Evolutionary conservation across 2,797 vertebrate genomes (phyloP), one percentile per base, ranked within the genome.

Genomic region (Melanotaenia boesemani): DNA sequence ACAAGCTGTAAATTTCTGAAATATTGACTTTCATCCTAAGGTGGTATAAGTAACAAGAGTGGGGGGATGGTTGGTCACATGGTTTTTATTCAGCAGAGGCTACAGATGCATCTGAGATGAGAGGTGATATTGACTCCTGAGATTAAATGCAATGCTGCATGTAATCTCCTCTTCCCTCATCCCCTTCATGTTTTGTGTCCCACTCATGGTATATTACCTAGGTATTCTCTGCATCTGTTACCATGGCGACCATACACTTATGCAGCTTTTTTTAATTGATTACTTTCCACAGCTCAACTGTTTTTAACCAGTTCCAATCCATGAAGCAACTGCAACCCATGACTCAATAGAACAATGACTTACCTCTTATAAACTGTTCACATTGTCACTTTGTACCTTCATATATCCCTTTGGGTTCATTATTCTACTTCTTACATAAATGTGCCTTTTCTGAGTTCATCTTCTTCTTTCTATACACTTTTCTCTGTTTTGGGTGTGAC

Each of bases 351-450:
- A 54, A 54, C 50, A 54, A 24, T 13, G 22, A 54, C 22, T 26
- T 54, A 24, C 11, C 50, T 11, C 4, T 54, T n/a, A 54, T 54
- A 24, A 26, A 24, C n/a, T 12, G 20, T 52, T 22, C n/a, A 50
- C 48, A n/a, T 52, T 11, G n/a, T 12, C 10, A 24, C 9, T 54
- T 54, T 54, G 50, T 24, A 11, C 22, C 11, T 26, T 54, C 24
- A 11, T 54, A 24, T 11, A 22, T 22, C 48, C 9, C n/a, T 52
- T 13, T 62, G 13, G 13, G 70, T 65, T 82, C 50, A 82, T 88
- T 78, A 82, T 37, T 75, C 22, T 69, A 74, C 80, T 66, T 76
- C 55, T 88, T 80, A 82, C 61, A 56, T 71, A 80, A 85, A 70
- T 28, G 55, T 11, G 32, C 66, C 30, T 22, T 59, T 46, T 59